Conservation (phyloP, 2,797 vertebrate species). For the Pelodytes ibericus region DNA sequence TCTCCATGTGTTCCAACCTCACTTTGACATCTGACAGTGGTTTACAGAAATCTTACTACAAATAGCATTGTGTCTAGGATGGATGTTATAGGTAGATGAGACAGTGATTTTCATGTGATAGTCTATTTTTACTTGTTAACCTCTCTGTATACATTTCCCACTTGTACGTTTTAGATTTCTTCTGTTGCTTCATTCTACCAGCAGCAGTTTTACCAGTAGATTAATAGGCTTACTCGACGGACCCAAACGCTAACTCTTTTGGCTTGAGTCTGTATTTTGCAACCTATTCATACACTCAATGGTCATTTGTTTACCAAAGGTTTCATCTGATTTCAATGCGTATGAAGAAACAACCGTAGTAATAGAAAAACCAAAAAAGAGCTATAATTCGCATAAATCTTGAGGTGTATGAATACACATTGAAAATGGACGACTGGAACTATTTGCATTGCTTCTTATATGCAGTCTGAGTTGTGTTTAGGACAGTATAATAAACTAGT, state of each 20-base stretch:
- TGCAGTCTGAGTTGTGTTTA: too few relatives aligned
- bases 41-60: constrained; percentile 39
- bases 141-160: background rate
- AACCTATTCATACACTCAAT: background rate
- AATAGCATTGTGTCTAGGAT: constrained; percentile 37
- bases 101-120: constrained; percentile 15
- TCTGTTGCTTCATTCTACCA: background rate
- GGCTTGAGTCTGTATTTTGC: background rate
- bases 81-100: constrained; percentile 24
- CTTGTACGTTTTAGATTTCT: background rate
- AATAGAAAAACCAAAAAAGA: background rate
- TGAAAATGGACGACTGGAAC: too few relatives aligned
- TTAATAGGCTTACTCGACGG: background rate
- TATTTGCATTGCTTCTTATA: too few relatives aligned
- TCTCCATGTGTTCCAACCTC: constrained; percentile 51
- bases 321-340: background rate
- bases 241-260: background rate
- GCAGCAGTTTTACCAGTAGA: background rate
- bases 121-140: constrained; percentile 3
- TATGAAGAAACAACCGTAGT: background rate
- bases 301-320: too few relatives aligned
- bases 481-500: too few relatives aligned
- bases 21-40: constrained; percentile 46
- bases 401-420: background rate
- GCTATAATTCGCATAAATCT: background rate